Evolutionary conservation across 2,113 vertebrate genomes (phyloP), one percentile per base, ranked within the genome.

Genomic region (Pitta sordida): DNA sequence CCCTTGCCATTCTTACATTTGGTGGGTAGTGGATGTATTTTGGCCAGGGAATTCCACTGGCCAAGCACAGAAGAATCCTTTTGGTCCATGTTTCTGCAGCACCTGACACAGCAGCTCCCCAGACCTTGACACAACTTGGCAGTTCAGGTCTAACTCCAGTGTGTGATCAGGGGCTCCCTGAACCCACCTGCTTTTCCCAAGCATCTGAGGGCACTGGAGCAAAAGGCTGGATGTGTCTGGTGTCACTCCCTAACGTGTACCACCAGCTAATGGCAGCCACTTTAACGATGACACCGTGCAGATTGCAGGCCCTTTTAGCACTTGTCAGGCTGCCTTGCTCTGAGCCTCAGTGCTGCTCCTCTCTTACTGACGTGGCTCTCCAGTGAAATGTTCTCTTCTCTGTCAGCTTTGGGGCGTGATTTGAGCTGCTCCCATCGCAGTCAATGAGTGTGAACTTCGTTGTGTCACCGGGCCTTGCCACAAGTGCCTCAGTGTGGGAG

Each of bases 321-420:
- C 91, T 92, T 93, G 91, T 88, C 92, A 93, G 86, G n/a, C 86
- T 86, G 95, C 86, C 71, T 83, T 21, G 82, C 93, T 90, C 80
- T 0, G 1, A 86, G 94, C 76, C 67, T 51, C 77, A 0, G 17
- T 2, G 1, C 81, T 1, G 62, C 90, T 73, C 44, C 71, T 69
- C 93, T 83, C 90, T 11, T 9, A 12, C 65, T 60, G 81, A 41
- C 78, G 51, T 2, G 4, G 14, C 88, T 83, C 87, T 67, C 46
- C 56, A 6, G 67, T 14, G 41, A 58, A 83, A 86, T 51, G 79
- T 41, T 83, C 94, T 83, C 87, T 85, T 80, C 89, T 32, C 44
- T 71, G 88, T n/a, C 80, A 91, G 86, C 92, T 93, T 29, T 83
- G 91, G 91, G 94, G 91, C 7, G 7, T 18, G 60, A 80, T n/a